Evolutionary conservation across 2,888 invertebrate species (phyloP), one percentile per base, ranked within the genome.

Genomic region (Sceliomorpha sp.): DNA sequence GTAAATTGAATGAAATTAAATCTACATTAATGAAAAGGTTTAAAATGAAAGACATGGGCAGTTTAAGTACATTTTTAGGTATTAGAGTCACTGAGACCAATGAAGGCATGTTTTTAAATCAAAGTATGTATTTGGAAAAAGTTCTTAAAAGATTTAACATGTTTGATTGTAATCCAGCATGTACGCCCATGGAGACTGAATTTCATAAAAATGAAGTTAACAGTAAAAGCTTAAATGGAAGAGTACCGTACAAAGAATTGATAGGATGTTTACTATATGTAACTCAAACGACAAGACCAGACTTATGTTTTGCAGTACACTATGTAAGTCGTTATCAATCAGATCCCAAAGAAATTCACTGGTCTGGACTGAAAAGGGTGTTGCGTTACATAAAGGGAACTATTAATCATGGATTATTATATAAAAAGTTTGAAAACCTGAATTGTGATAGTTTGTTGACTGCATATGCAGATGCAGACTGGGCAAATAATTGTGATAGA

Each of bases 11-110:
- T 5, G 13, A 14, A 3, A 2, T 39, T 47, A 39, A 39, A 13
- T 17, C 9, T 9, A 32, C 20, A 26, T 51, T 81, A 45, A 64
- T 48, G 40, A 53, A 42, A 7, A 63, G 56, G 58, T 82, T 81
- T 42, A 29, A 59, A 10, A 79, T 79, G 72, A 77, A 73, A 60
- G 77, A 79, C 45, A 15, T 78, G 10, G 79, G 79, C 9, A 48
- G 72, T 29, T 53, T 71, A 5, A 58, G 64, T 20, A 56, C 39
- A 2, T 80, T 78, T 42, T 67, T 80, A 0, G 79, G 78, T 31
- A 78, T 80, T 10, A 72, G 73, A 24, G 72, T 81, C 20, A 42
- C 51, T 9, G 45, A 60, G 37, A 73, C 14, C 9, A 14, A 64
- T 9, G 42, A 73, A 37, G 66, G 55, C 29, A 36, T 80, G 3